Evolutionary conservation across 2,888 invertebrate species (phyloP), one percentile per base, ranked within the genome.

Genomic region (Diaperis boleti): DNA sequence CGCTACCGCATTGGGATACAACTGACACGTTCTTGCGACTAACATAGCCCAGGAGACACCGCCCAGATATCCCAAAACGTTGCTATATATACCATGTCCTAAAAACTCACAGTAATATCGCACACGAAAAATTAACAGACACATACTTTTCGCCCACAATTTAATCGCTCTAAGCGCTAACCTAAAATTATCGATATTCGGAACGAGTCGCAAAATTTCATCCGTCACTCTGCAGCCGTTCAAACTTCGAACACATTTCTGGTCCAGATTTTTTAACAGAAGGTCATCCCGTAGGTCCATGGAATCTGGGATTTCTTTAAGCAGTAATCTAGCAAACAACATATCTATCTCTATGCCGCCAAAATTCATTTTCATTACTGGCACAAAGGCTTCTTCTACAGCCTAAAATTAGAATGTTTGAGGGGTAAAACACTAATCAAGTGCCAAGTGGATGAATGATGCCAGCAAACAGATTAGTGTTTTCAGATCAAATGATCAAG

Each of bases 1-100:
- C 0, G 98, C 93, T 22, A 92, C 88, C 1, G 98, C 98, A 83
- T 97, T 96, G 2, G 99, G 99, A 84, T 99, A 99, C 29, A 99
- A 84, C 81, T 99, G 99, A 81, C 98, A 99, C 0, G 97, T 97
- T 67, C 98, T 86, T 0, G 99, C 99, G 0, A 98, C 98, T 56
- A 99, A 83, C 95, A 99, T 99, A 1, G 99, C 99, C 99, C 99
- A 99, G 0, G 98, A 96, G 6, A 99, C 98, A 64, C 99, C 99
- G 50, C 98, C 98, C 50, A 99, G 88, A 82, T 97, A 99, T 37
- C 99, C 99, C 72, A 99, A 85, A 0, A 94, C 94, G 85, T 99
- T 99, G 47, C 98, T 98, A 84, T 99, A 99, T 71, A 99, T 96
- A 54, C 98, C 97, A 82, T 94, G 95, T 74, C 89, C 95, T 95